Evolutionary conservation across 2,888 invertebrate species (phyloP), one percentile per base, ranked within the genome.

Genomic region (Uloborus plumipes): DNA sequence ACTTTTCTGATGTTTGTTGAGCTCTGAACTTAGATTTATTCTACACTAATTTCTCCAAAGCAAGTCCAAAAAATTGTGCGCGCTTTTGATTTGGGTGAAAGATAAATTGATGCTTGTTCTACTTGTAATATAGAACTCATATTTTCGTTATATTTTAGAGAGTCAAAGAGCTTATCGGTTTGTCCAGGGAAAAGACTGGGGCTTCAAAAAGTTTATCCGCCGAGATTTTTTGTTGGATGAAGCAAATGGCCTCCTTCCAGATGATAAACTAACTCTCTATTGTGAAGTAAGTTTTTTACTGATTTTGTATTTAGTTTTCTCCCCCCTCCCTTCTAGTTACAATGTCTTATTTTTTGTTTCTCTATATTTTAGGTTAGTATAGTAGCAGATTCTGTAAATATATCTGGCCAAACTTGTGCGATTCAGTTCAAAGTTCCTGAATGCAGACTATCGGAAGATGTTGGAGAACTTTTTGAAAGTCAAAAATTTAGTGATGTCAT

Each of bases 101-200:
- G 3, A 39, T 9, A 39, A 39, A 11, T 39, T 39, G 9, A 7
- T 39, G 26, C 39, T 11, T 39, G 3, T 7, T 11, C 3, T 11
- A 39, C 3, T 39, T 11, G 1, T 39, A 55, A 55, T 55, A 55
- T 0, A n/a, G n/a, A 16, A 55, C 1, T n/a, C 4, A 39, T 7
- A 64, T 4, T 31, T 39, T 18, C 18, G 16, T 20, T 58, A 61
- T 77, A 85, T 90, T 91, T 55, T 90, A 93, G 93, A 94, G 89
- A 93, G 93, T 88, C 94, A 94, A 88, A 89, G 99, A 89, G 99
- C 99, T 86, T 99, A 99, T 91, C 93, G 99, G 92, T 99, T 99
- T 91, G 99, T 99, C 85, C 99, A 99, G 91, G 99, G 99, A 87
- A 99, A 99, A 91, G 99, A 99, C 92, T 99, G 99, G 99, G 99